Evolutionary conservation across 2,888 invertebrate species (phyloP).

Genomic region (Meteorus cinctellus): DNA sequence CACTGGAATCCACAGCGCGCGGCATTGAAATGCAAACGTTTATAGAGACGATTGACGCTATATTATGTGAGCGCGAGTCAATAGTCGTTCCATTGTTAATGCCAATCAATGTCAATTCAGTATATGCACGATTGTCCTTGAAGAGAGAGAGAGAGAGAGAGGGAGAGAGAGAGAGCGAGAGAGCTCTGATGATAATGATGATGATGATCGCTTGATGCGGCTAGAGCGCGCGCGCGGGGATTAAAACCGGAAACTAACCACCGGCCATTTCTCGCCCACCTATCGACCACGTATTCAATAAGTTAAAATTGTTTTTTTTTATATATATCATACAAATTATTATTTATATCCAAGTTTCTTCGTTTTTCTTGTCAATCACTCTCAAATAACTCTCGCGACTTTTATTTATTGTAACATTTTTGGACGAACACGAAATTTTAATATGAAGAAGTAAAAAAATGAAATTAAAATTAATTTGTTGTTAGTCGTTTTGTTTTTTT

Average conservation of each 20-base stretch:
- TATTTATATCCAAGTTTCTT: constrained; percentile 13
- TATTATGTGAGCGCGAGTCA: neutral
- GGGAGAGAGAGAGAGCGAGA: neutral
- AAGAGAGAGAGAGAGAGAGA: neutral
- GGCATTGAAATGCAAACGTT: constrained; percentile 27
- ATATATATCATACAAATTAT: constrained; percentile 10
- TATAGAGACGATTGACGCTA: neutral
- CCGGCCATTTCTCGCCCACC: constrained; percentile 6
- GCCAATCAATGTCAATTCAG: constrained; percentile 32
- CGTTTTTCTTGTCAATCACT: neutral
- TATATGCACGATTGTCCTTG: constrained; percentile 22
- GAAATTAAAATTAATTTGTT: too few relatives aligned
- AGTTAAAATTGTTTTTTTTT: constrained; percentile 44
- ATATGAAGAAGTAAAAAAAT: neutral
- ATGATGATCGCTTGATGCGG: neutral
- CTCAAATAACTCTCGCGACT: neutral
- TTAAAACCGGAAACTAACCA: constrained; percentile 21
- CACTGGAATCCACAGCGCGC: neutral
- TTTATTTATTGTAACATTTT: neutral
- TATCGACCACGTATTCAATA: constrained; percentile 39
- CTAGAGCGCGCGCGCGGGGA: constrained; percentile 17
- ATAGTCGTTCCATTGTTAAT: constrained; percentile 30
- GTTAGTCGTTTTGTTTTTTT: too few relatives aligned
- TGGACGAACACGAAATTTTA: neutral
- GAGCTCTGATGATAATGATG: constrained; percentile 8